Conservation (phyloP, 2,888 invertebrate species). For the Pachycephus smyrnensis region DNA sequence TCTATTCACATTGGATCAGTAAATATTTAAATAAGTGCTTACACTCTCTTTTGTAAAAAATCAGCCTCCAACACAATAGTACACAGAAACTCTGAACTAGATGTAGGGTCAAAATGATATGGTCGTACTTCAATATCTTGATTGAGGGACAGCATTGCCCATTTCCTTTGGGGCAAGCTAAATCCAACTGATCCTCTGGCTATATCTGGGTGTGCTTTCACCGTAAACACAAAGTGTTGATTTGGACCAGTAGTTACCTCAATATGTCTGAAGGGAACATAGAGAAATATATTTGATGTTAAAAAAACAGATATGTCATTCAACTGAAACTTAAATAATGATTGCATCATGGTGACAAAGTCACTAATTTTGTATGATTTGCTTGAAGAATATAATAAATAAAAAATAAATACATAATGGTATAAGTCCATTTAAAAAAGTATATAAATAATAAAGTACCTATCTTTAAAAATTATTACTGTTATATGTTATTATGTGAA, state of each 20-base stretch:
- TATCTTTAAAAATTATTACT: background rate
- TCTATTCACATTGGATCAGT: background rate
- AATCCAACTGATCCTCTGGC: conserved; percentile 88
- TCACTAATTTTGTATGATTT: background rate
- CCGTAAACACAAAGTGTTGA: conserved; percentile 87
- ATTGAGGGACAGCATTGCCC: conserved; percentile 94
- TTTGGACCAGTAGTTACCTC: conserved; percentile 86
- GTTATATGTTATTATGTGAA: background rate
- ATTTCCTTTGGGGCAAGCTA: conserved; percentile 94
- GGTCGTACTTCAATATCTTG: conserved; percentile 91
- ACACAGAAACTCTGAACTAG: conserved; percentile 84
- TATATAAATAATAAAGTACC: background rate
- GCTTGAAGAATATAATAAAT: background rate
- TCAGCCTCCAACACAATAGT: conserved; percentile 90
- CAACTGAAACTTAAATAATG: background rate
- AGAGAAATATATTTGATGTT: conserved; percentile 10
- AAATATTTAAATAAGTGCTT: conserved; percentile 59
- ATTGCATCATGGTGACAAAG: background rate
- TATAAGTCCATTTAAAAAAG: background rate
- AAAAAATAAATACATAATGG: background rate
- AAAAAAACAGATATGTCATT: background rate
- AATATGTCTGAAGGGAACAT: conserved; percentile 75
- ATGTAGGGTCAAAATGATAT: conserved; percentile 77
- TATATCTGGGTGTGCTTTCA: conserved; percentile 80
- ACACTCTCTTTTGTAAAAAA: conserved; percentile 96